Base-by-base conservation (phyloP, 2,888 invertebrate species). In the Drosophila acutilabella region DNA sequence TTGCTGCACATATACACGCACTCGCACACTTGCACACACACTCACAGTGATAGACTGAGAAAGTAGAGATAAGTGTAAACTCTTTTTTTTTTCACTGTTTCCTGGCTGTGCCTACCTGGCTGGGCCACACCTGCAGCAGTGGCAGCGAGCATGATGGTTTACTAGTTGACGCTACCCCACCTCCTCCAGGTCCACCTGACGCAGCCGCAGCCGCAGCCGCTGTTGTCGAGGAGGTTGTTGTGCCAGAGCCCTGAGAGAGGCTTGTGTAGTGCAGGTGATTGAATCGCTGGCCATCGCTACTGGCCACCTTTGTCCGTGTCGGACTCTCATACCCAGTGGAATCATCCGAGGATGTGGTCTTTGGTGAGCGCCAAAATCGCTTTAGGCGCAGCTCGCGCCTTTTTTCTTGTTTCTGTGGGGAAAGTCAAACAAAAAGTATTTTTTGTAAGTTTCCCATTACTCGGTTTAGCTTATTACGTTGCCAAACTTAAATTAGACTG, bases 91-190 rank as follows among this genome's bases (percentile, higher is more conserved):
- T 44, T 8, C 7, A 8, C 33, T 54, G 53, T 66, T 23, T 56
- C 26, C 52, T 62, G 45, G 33, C 64, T 65, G 40, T 72, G 71
- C 87, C 78, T 89, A 92, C 92, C 90, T 94, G 93, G 92, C 95
- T 95, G 44, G 95, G 95, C 95, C 95, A 95, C 83, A 95, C 95
- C 93, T 95, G 94, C 61, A 94, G 88, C 71, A 94, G 82, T 41
- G 94, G 94, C 81, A 94, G 91, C 56, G 94, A 94, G 89, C 94
- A 94, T 83, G 94, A 93, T 58, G 93, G 93, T 62, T 92, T 92
- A 81, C 82, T 91, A 71, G 84, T 85, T 50, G 72, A 56, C 77
- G 72, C 61, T 66, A 71, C 47, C 18, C 50, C 61, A n/a, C 78
- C 68, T 26, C 18, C 36, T 23, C 66, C 66, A n/a, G 26, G 16